Base-by-base conservation (phyloP, 2,113 vertebrate genomes). In the Catharus bicknelli region DNA sequence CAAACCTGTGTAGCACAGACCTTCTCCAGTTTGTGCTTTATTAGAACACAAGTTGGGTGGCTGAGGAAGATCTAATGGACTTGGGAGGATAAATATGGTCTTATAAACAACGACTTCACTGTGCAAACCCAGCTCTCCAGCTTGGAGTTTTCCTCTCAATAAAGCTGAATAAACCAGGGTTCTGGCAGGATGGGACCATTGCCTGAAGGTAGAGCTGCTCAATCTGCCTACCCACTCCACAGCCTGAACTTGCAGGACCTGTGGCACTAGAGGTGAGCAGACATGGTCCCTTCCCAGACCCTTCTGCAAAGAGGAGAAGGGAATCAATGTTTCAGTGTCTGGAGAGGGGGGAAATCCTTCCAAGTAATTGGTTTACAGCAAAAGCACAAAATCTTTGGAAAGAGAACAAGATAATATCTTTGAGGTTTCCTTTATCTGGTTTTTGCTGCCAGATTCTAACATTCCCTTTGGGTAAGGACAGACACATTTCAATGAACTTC, bases 41-140 rank as follows among this genome's bases (percentile, higher is more conserved):
- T 10, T 58, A 77, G 47, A 76, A 26, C 20, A 14, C 3, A 23
- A 34, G 19, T 1, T 45, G 32, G 16, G 29, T 29, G 19, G 32
- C n/a, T 29, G 23, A 30, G 26, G 8, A 76, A 40, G 45, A 38
- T 36, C 40, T 16, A 47, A 90, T 3, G 5, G 29, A 23, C 16
- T 32, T 30, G 16, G 30, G 25, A 58, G 17, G 30, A 62, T 14
- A 81, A 70, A 81, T 12, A n/a, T 0, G 0, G 5, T 50, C 12
- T 50, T 36, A 51, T 3, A 20, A 62, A 22, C 20, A 19, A 42
- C 1, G 0, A n/a, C 26, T 40, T n/a, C 0, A 0, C 8, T 40
- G 8, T 3, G 6, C 36, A 93, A 85, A 69, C 14, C 13, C 40
- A 42, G 13, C 4, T 45, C 11, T 29, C 13, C 43, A 68, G 19